Evolutionary conservation across 2,113 vertebrate genomes (phyloP), one percentile per base, ranked within the genome.

Genomic region (Neoarius graeffei): DNA sequence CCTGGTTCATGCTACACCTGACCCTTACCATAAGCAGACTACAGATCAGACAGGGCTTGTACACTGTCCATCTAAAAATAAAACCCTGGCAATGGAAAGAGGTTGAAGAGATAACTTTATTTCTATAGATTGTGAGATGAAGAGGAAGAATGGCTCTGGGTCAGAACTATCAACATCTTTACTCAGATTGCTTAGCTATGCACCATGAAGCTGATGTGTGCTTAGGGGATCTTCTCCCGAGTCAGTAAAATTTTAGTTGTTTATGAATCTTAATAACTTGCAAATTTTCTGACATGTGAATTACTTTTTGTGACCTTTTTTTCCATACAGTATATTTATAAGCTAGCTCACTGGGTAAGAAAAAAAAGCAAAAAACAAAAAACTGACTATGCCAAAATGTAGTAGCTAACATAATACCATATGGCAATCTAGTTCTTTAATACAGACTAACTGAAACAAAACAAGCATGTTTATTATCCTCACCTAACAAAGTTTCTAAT

Each of bases 1-100:
- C 25, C 17, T 27, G 59, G 27, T 57, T 69, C 87, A 85, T 57
- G 59, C 25, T 85, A 67, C 5, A n/a, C 9, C 77, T 81, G 77
- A 67, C 17, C 66, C 27, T 85, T 57, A 71, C 54, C 20, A 85
- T 59, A 73, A 73, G 15, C 52, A 77, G 48, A 54, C 60, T 67
- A 1, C n/a, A 66, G 54, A 5, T 35, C 84, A 64, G 57, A 27
- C 42, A 79, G 66, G 17, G 6, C 57, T 64, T 79, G 27, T 54
- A 56, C 48, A 52, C 17, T 48, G 1, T 42, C 69, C 10, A 35
- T 48, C 71, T 74, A 48, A 9, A 73, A 73, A 20, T 42, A 42
- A 42, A 52, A 76, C 8, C 4, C 73, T 2, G 19, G 9, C 7
- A 11, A 2, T 25, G 20, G 8, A 76, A 50, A 50, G 71, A 11